A percentile compares a stretch with the other conserved stretches of the same genome.
Conservation (phyloP, 1,140 invertebrate genomes). For the Lysiphlebus fabarum region DNA sequence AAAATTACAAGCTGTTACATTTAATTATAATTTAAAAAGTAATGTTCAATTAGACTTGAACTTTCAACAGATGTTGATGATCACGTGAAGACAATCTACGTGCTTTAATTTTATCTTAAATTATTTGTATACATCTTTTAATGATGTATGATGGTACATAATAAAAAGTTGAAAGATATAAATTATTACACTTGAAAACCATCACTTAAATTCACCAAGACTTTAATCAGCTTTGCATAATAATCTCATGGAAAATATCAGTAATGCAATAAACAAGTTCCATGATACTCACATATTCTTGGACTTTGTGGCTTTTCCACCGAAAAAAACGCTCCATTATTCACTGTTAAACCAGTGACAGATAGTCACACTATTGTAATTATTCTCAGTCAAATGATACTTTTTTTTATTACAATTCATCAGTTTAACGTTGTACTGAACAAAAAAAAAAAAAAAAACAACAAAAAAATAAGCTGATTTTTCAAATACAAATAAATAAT, state of each 20-base stretch:
- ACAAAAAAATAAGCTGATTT: too few relatives aligned
- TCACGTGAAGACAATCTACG: conserved; percentile 19
- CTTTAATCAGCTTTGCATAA: conserved; percentile 30
- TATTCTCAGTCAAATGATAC: conserved; percentile 12
- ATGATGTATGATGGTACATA: neutral
- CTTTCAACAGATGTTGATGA: conserved; percentile 13
- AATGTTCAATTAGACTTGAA: conserved; percentile 18
- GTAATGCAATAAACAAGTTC: conserved; percentile 4
- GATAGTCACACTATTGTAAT: conserved; percentile 10
- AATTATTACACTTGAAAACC: neutral
- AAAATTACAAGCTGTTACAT: neutral
- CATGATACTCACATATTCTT: conserved; percentile 44
- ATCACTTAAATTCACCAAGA: conserved; percentile 21
- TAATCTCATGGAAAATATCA: conserved; percentile 29
- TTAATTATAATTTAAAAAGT: conserved; percentile 6
- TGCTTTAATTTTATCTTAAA: conserved; percentile 2
- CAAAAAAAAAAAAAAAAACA: conserved; percentile 3
- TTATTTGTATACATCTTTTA: too few relatives aligned
- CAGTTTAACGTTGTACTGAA: too few relatives aligned
- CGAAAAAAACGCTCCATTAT: conserved; percentile 48
- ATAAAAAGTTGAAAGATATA: neutral
- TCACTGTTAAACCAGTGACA: conserved; percentile 9
- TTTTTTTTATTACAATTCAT: conserved; percentile 10
- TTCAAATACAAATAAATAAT: too few relatives aligned
- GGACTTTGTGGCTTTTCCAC: conserved; percentile 47